Percentiles rank a stretch among this genome's conserved stretches.
These are phyloP conservation scores for Megalops cyprinoides DNA, from an alignment of 2,797 vertebrate genomes.

Conservation along the genomic window DNA sequence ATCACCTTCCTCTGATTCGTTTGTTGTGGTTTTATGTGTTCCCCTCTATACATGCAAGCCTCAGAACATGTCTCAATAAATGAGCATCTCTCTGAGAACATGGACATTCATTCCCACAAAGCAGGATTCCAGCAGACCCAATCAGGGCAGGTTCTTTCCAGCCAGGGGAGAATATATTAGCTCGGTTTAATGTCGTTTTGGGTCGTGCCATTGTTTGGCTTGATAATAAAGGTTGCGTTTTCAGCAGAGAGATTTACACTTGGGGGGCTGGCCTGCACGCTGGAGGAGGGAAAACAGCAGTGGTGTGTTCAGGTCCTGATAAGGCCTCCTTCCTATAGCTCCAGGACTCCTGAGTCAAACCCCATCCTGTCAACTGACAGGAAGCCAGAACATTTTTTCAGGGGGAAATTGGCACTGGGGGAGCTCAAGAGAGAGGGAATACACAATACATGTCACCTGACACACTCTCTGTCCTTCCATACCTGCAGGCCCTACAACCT, in stretches of 20 bases:
- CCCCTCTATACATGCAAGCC: background rate
- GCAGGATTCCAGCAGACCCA: conserved; percentile 20
- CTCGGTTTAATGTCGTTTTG: conserved; percentile 43
- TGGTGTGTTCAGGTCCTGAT: conserved; percentile 36
- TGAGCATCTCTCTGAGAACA: background rate
- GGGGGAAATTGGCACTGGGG: background rate
- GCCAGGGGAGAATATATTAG: conserved; percentile 43
- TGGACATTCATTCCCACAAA: background rate
- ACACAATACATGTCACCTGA: conserved; percentile 19
- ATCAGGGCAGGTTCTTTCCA: too few relatives aligned
- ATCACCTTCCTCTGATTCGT: background rate
- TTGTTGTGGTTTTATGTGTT: background rate
- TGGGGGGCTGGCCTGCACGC: conserved; percentile 7
- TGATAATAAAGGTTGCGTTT: conserved; percentile 45
- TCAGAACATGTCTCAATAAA: background rate
- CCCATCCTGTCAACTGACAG: conserved; percentile 44
- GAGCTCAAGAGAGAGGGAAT: conserved; percentile 7
- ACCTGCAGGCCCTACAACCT: too few relatives aligned
- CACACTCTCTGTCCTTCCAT: background rate
- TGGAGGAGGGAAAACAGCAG: background rate
- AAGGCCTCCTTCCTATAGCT: conserved; percentile 37
- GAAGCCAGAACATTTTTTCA: conserved; percentile 19
- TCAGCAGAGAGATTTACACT: conserved; percentile 40
- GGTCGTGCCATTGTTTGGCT: conserved; percentile 41
- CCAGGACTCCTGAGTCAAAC: conserved; percentile 34